A percentile compares a stretch with the other conserved stretches of the same genome.
Evolutionary conservation across 2,797 vertebrate genomes (phyloP).

Genomic region (Cottoperca gobio): DNA sequence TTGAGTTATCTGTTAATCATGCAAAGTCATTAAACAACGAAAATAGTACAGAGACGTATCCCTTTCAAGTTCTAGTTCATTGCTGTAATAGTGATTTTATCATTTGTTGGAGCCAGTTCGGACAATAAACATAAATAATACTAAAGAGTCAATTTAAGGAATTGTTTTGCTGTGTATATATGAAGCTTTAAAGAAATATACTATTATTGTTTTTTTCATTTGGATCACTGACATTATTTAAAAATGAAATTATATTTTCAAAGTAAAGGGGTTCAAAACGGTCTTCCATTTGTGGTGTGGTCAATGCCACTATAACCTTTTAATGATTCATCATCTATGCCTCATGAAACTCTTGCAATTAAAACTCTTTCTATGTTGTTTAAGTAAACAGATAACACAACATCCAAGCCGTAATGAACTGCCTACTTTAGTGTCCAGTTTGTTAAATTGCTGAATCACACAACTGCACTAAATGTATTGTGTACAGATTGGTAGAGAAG

Average conservation of each 20-base stretch:
- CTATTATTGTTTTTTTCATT: not conserved
- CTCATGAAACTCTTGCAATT: not conserved
- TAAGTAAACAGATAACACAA: not conserved
- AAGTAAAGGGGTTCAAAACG: not conserved
- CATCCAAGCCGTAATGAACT: not conserved
- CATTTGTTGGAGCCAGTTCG: not conserved
- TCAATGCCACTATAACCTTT: not conserved
- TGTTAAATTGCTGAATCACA: not conserved
- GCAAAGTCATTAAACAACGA: slow-evolving; percentile 1
- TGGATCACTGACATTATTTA: not conserved
- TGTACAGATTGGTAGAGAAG: not conserved
- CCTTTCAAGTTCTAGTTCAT: not conserved
- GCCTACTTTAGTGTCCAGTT: not conserved
- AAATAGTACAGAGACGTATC: not conserved
- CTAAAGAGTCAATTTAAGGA: not conserved
- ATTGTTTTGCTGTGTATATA: not conserved
- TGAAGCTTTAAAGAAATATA: not conserved
- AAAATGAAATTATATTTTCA: not conserved
- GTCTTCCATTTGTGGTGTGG: not conserved
- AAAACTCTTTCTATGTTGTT: not conserved
- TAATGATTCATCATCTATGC: not conserved
- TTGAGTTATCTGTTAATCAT: not conserved
- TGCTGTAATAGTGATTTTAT: not conserved
- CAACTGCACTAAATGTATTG: not conserved
- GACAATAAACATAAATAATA: not conserved